These are phyloP conservation scores for Lasius fuliginosus DNA, from an alignment of 2,888 invertebrate species.

Conservation along the genomic window DNA sequence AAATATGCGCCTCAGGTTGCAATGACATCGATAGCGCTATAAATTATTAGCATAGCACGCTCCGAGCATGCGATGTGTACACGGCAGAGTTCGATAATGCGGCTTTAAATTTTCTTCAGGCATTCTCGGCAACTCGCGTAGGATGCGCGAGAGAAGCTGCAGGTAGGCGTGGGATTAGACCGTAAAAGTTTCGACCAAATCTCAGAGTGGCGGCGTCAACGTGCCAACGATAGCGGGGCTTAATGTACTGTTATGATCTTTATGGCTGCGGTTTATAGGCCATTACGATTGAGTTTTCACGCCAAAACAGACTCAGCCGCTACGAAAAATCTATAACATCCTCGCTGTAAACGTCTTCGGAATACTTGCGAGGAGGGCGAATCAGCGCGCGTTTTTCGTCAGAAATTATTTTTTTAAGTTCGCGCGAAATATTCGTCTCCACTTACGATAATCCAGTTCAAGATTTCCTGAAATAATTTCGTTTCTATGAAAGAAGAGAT, in stretches of 20 bases:
- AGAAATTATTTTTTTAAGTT: conserved; percentile 33
- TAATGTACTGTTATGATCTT: conserved; percentile 85
- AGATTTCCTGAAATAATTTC: conserved; percentile 1
- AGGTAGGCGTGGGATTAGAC: conserved; percentile 73
- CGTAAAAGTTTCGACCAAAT: conserved; percentile 77
- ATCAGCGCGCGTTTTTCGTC: background rate
- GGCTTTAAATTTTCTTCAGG: conserved; percentile 65
- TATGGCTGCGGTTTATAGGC: conserved; percentile 81
- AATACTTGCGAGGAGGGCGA: background rate
- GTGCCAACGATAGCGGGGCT: conserved; percentile 77
- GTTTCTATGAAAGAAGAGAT: background rate
- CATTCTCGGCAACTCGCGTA: conserved; percentile 34
- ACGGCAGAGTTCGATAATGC: conserved; percentile 43
- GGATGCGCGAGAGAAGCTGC: conserved; percentile 32
- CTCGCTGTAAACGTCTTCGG: conserved; percentile 57
- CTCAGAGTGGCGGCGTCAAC: conserved; percentile 63
- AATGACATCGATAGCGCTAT: conserved; percentile 57
- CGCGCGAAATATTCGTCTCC: background rate
- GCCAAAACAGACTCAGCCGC: conserved; percentile 67
- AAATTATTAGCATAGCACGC: conserved; percentile 61
- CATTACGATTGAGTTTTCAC: conserved; percentile 83
- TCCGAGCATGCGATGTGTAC: conserved; percentile 59
- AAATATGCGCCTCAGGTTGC: conserved; percentile 28
- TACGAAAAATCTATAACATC: conserved; percentile 19
- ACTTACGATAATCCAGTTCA: background rate